Conservation (phyloP, 2,888 invertebrate genomes). For the Abrostola triplasia region DNA sequence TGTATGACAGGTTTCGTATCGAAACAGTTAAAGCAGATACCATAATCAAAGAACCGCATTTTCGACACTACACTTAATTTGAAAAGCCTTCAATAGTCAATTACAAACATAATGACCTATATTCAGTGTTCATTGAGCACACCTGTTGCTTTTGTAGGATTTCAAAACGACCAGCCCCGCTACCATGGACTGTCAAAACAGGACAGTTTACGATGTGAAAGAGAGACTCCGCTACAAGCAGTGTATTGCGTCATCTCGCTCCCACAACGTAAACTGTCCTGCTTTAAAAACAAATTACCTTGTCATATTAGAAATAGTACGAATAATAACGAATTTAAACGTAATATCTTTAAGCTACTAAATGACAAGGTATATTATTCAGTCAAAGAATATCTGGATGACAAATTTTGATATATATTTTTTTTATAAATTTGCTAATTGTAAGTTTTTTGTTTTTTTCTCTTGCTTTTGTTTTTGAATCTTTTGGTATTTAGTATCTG, state of each 20-base stretch:
- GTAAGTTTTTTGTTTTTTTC: too few species aligned
- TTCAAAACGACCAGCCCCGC: not conserved
- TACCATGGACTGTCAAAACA: not conserved
- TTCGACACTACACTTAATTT: not conserved
- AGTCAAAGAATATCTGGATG: too few species aligned
- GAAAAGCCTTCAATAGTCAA: not conserved
- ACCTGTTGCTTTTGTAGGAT: conserved; percentile 1
- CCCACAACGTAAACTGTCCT: not conserved
- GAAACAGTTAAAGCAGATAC: not conserved
- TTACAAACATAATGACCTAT: not conserved
- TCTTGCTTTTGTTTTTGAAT: too few species aligned
- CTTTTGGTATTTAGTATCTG: too few species aligned
- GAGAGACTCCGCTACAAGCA: not conserved
- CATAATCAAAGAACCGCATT: not conserved
- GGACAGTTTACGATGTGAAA: not conserved
- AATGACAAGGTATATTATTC: too few species aligned
- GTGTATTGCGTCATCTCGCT: not conserved
- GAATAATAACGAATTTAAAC: too few species aligned
- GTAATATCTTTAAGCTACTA: too few species aligned
- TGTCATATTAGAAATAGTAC: too few species aligned
- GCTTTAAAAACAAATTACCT: too few species aligned
- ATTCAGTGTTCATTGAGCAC: not conserved
- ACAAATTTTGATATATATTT: too few species aligned
- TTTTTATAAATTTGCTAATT: too few species aligned
- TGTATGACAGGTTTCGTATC: too few species aligned